Percentiles rank a stretch among this genome's conserved stretches.
Conservation (phyloP, 2,797 vertebrate species). For the Pteropus rufus region DNA sequence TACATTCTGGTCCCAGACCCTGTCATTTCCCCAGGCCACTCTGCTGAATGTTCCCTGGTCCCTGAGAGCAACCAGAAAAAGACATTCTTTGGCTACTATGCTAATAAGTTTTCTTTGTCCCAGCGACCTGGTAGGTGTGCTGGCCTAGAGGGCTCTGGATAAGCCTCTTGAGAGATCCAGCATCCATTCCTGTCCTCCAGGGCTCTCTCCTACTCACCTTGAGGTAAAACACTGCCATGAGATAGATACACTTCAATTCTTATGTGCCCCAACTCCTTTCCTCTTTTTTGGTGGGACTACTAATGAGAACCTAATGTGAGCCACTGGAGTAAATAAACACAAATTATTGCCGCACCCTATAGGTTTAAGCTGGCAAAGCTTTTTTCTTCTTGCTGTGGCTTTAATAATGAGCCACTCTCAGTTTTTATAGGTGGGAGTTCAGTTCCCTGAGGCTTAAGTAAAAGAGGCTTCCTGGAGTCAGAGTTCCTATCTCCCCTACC, state of each 20-base stretch:
- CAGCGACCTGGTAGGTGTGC: background rate
- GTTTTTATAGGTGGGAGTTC: background rate
- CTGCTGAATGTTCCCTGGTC: background rate
- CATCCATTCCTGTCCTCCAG: background rate
- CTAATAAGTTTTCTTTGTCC: background rate
- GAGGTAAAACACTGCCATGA: background rate
- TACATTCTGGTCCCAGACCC: background rate
- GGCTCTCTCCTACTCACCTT: background rate
- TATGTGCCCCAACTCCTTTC: background rate
- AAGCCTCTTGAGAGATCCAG: background rate
- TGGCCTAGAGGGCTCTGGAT: background rate
- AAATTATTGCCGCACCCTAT: background rate
- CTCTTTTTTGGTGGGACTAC: background rate
- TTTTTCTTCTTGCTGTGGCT: background rate
- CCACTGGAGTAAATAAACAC: background rate
- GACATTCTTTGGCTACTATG: background rate
- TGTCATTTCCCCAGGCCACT: background rate
- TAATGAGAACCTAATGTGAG: background rate
- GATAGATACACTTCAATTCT: background rate
- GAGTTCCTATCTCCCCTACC: background rate
- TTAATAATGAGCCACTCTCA: background rate
- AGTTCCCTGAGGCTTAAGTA: background rate
- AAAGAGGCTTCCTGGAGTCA: background rate
- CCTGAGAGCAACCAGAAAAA: background rate
- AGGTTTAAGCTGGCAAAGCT: background rate